phyloP scores from a whole-genome alignment of 2,888 invertebrate genomes.

The Beris morrisii region DNA sequence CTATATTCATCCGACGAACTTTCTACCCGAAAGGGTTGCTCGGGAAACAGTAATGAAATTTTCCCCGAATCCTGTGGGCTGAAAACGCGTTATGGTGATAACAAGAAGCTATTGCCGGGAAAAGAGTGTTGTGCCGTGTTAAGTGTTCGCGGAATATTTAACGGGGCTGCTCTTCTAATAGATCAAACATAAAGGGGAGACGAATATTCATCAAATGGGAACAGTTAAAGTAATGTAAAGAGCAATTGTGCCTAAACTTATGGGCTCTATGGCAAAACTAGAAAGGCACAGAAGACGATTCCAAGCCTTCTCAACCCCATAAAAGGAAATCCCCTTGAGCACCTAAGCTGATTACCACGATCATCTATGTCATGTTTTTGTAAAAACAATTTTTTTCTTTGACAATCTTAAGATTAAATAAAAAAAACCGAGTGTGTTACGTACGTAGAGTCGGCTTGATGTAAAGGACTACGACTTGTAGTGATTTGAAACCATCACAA shows the following conservation, averaged over 20 bases:
- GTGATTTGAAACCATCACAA: constrained; percentile 31
- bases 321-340: constrained; percentile 8
- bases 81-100: constrained; percentile 28
- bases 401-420: constrained; percentile 26
- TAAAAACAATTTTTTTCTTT: constrained; percentile 26
- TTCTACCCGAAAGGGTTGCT: constrained; percentile 20
- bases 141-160: constrained; percentile 20
- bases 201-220: too few species aligned
- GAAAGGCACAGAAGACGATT: too few species aligned
- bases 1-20: neutral
- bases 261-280: neutral
- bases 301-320: constrained; percentile 6
- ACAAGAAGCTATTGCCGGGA: constrained; percentile 19
- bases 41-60: constrained; percentile 19
- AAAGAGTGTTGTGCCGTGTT: constrained; percentile 13
- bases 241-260: neutral
- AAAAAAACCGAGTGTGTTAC: constrained; percentile 1
- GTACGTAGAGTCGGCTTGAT: constrained; percentile 14
- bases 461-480: constrained; percentile 21
- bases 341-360: constrained; percentile 30
- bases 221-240: too few species aligned
- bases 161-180: constrained; percentile 17
- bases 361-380: constrained; percentile 21
- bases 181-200: neutral
- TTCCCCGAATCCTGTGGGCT: constrained; percentile 21